Base-by-base conservation (phyloP, 2,797 vertebrate genomes). In the Xyrichtys novacula region DNA sequence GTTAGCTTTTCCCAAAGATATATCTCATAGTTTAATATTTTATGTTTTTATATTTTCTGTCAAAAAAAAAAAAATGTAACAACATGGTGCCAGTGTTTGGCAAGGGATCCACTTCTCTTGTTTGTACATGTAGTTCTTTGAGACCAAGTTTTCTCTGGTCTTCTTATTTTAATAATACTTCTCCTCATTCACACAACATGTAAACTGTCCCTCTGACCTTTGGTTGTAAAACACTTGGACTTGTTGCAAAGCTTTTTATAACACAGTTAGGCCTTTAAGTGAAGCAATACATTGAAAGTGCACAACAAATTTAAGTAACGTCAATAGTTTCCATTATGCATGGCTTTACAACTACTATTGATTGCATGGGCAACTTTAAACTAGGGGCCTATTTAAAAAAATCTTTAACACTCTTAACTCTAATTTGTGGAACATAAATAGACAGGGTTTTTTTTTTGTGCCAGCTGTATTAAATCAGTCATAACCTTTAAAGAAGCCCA, bases 251-350 rank as follows among this genome's bases (percentile, higher is more conserved):
- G 62, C 43, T 49, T 59, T n/a, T 32, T 34, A 56, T 64, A 73
- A 55, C 34, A 61, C 39, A 55, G 53, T 61, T 23, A 19, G 67
- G 25, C 52, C 55, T 61, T 63, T 60, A 66, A 62, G 31, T 26
- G 10, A 40, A 60, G 31, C 26, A 49, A 50, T 52, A 12, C 26
- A 3, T 59, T 57, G 52, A 9, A 34, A 25, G 42, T 53, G 11
- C 25, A 64, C 47, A 61, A 59, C 22, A 46, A 39, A 54, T 72
- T 62, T 32, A 26, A 43, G 23, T 40, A 3, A 48, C 2, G 4
- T 60, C 74, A 60, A 54, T 49, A 44, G 40, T 39, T 74, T 65
- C 14, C 48, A 63, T 64, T 70, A 81, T 56, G 48, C 38, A 46
- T 50, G 5, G 16, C 16, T 69, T 68, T 69, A 17, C 29, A 39